Percentiles rank a stretch among this genome's conserved stretches.
Conservation (phyloP, 2,888 invertebrate genomes). For the Seira musarum region DNA sequence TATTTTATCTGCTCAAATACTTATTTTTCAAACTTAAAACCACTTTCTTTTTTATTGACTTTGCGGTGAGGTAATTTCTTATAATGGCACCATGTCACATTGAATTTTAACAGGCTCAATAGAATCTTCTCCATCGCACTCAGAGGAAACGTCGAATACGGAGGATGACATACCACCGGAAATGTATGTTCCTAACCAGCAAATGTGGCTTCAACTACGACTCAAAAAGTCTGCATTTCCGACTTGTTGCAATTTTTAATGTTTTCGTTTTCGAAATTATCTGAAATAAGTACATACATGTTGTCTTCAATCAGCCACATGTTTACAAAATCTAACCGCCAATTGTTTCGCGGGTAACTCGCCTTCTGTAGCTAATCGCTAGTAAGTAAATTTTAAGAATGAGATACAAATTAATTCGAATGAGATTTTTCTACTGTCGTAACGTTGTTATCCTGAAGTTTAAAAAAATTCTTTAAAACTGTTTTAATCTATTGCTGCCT, state of each 20-base stretch:
- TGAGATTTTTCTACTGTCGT: neutral
- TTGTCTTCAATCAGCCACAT: neutral
- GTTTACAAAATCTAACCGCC: neutral
- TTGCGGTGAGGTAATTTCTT: neutral
- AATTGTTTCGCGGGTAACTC: neutral
- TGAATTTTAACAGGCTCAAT: conserved; percentile 54
- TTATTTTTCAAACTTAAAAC: neutral
- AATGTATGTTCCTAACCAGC: conserved; percentile 94
- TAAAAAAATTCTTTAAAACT: too few species aligned
- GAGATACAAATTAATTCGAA: neutral
- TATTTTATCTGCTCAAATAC: conserved; percentile 24
- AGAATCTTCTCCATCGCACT: conserved; percentile 63
- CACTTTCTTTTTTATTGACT: neutral
- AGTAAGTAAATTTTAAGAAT: neutral
- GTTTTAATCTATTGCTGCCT: too few species aligned
- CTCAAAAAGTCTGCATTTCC: conserved; percentile 73
- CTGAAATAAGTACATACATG: too few species aligned
- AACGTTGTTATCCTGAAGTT: too few species aligned
- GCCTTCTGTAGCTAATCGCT: too few species aligned
- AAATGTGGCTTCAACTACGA: conserved; percentile 87
- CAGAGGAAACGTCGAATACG: conserved; percentile 70
- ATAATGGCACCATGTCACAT: neutral
- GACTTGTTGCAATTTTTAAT: conserved; percentile 54
- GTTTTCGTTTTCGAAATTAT: neutral
- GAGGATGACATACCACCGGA: conserved; percentile 86